These are phyloP conservation scores for Varecia variegata DNA, from an alignment of 2,797 vertebrate species.

Conservation along the genomic window DNA sequence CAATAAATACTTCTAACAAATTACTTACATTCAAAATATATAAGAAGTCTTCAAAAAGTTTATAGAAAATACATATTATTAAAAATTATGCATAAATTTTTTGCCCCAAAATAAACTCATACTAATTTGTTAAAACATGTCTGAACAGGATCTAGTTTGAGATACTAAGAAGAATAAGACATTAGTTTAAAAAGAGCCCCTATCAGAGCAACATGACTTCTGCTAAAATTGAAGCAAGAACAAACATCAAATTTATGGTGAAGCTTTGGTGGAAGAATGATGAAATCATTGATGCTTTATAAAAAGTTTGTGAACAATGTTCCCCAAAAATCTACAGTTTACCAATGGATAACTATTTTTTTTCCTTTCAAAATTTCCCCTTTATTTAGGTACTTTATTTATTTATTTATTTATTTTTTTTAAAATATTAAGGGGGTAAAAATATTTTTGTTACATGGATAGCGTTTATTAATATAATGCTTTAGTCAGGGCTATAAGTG, in stretches of 20 bases:
- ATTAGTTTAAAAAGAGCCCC: neutral
- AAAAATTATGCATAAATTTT: neutral
- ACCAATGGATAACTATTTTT: neutral
- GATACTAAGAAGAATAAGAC: neutral
- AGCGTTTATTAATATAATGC: neutral
- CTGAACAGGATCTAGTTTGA: neutral
- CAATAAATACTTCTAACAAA: neutral
- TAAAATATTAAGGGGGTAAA: neutral
- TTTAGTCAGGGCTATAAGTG: neutral
- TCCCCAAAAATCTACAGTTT: neutral
- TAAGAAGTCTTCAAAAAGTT: neutral
- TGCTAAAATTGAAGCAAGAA: neutral
- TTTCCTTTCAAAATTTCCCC: neutral
- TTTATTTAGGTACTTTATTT: neutral
- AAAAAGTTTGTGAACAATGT: neutral
- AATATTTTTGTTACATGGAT: neutral
- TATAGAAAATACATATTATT: neutral
- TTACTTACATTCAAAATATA: neutral
- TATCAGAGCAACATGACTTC: neutral
- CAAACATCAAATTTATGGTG: neutral
- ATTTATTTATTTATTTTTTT: neutral
- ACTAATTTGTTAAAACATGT: neutral
- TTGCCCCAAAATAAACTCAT: neutral
- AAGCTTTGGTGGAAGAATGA: neutral
- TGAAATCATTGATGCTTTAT: neutral